Evolutionary conservation across 2,888 invertebrate genomes (phyloP).

Genomic region (Sicus ferrugineus): DNA sequence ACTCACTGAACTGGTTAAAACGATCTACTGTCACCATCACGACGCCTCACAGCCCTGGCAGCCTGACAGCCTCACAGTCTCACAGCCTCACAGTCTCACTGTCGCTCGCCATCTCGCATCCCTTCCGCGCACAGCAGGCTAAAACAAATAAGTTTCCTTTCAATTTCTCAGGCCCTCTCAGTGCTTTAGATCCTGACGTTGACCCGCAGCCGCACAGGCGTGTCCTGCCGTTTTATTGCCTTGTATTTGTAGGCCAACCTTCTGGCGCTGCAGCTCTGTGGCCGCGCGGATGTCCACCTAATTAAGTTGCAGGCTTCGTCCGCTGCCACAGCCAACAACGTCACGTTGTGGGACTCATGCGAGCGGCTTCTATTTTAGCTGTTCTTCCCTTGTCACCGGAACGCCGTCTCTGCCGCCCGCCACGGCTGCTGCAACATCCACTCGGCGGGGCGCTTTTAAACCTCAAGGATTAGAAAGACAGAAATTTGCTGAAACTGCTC

Average conservation of each 20-base stretch:
- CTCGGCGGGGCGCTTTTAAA: slow-evolving; percentile 17
- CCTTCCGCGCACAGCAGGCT: too few species aligned
- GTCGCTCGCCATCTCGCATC: too few species aligned
- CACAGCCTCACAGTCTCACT: too few species aligned
- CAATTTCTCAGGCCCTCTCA: too few species aligned
- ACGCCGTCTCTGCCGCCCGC: neutral
- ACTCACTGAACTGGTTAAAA: too few species aligned
- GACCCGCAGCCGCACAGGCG: too few species aligned
- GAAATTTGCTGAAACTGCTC: slow-evolving; percentile 7
- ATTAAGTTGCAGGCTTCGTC: neutral
- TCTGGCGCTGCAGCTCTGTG: neutral
- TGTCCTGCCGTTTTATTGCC: neutral
- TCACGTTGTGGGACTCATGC: neutral
- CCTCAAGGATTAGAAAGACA: slow-evolving; percentile 19
- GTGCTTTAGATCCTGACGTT: too few species aligned
- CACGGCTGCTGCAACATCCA: neutral
- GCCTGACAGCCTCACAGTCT: too few species aligned
- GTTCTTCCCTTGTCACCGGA: neutral
- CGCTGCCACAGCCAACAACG: neutral
- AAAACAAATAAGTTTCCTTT: too few species aligned
- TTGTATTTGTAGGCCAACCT: neutral
- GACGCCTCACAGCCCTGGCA: too few species aligned
- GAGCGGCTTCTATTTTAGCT: neutral
- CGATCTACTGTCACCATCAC: too few species aligned
- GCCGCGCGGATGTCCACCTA: neutral